Percentiles rank a stretch among this genome's conserved stretches.
Conservation (phyloP, 2,797 vertebrate genomes). For the Pitangus sulphuratus region DNA sequence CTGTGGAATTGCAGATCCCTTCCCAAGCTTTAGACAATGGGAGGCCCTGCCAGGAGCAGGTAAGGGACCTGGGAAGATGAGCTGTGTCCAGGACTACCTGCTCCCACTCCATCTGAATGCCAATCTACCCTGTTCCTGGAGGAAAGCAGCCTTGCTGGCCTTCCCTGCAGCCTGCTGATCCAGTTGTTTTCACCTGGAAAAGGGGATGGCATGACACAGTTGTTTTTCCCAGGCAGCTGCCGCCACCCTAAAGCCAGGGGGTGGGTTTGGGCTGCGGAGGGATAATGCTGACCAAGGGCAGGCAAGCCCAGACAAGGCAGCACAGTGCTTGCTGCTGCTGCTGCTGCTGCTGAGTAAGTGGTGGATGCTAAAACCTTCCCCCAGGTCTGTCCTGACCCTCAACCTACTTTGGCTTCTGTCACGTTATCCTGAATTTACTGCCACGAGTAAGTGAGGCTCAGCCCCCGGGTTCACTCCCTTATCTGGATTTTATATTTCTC, state of each 20-base stretch:
- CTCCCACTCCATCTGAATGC: neutral
- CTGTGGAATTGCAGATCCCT: neutral
- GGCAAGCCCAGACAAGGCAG: slow-evolving; percentile 43
- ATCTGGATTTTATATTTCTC: neutral
- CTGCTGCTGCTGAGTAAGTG: slow-evolving; percentile 8
- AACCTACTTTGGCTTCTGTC: neutral
- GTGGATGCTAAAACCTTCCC: neutral
- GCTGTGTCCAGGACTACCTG: neutral
- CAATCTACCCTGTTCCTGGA: neutral
- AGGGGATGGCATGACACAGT: neutral
- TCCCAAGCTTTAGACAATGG: neutral
- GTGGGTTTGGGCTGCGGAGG: slow-evolving; percentile 14
- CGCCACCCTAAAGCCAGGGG: neutral
- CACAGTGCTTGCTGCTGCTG: neutral
- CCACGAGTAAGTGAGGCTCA: neutral
- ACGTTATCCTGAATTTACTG: neutral
- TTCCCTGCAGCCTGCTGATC: neutral
- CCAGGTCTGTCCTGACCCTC: neutral
- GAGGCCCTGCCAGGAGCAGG: neutral
- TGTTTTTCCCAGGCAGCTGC: slow-evolving; percentile 14
- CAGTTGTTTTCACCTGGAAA: neutral
- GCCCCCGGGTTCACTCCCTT: neutral
- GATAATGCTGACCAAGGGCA: slow-evolving; percentile 33
- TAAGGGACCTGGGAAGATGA: neutral
- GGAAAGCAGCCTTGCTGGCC: neutral